Base-by-base conservation (phyloP, 2,888 invertebrate species). In the Teleiodes luculella region DNA sequence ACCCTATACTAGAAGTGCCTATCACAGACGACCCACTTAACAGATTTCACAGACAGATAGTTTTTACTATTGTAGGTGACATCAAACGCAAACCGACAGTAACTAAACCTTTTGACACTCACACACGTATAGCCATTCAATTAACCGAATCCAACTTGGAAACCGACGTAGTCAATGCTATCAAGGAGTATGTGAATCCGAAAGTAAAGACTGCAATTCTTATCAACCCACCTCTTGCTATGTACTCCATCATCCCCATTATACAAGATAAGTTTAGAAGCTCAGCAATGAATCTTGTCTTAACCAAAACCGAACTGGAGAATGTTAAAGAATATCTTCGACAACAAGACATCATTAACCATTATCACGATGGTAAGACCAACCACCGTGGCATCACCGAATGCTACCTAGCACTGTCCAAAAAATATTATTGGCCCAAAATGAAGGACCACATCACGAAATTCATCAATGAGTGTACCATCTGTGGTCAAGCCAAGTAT, bases 321-420 rank as follows among this genome's bases (percentile, higher is more conserved):
- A 45, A 45, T 13, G 45, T 45, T 13, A 28, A 28, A 4, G 45
- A 45, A 7, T 45, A 45, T 28, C 45, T 45, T 8, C 1, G 18
- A 1, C 41, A 41, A 11, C 41, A 41, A 10, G 41, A 41, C 6
- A 41, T 41, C 1, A 45, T 45, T 45, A 24, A 28, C 10, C 24
- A 45, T 3, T 45, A 45, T 28, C 45, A 45, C 28, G 28, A 45
- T 24, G 45, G 45, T 3, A 45, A 45, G n/a, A 45, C 45, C 13
- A 45, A 45, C n/a, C 45, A 45, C n/a, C 24, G 41, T 1, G 41
- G 41, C 18, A 41, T 41, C 4, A 41, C 6, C 6, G 41, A 41
- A 16, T 6, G 5, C 11, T 18, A 41, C 10, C 20, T 41, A 41
- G 18, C 41, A 2, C 41, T 41, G 3, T 41, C 41, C 4, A 2